Percentiles rank a stretch among this genome's conserved stretches.
These are phyloP conservation scores for Embiotoca jacksoni DNA, from an alignment of 2,113 vertebrate genomes.

Conservation along the genomic window DNA sequence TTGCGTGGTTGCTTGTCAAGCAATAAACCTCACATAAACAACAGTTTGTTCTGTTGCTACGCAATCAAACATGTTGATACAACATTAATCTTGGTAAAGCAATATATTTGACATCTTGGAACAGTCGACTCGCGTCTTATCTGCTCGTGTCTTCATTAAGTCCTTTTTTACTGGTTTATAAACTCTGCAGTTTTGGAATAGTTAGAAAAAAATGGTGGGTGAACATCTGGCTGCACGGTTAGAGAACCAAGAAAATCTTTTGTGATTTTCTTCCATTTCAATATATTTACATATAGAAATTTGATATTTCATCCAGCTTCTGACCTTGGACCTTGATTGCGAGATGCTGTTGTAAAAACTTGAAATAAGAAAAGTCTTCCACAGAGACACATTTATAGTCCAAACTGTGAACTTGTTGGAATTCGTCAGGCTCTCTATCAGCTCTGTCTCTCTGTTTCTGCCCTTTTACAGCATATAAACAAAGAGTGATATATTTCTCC, in stretches of 20 bases:
- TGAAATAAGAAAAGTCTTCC: constrained; percentile 23
- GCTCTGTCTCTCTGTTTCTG: constrained; percentile 8
- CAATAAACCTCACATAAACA: constrained; percentile 9
- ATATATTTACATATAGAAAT: constrained; percentile 45
- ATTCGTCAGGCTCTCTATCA: constrained; percentile 6
- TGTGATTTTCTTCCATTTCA: constrained; percentile 1
- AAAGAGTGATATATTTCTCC: constrained; percentile 13
- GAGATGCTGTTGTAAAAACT: constrained; percentile 51
- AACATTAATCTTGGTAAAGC: constrained; percentile 25
- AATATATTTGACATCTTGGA: constrained; percentile 36
- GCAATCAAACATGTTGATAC: constrained; percentile 10
- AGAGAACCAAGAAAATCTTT: constrained; percentile 10
- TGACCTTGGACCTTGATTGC: constrained; percentile 29
- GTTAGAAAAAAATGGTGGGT: not conserved
- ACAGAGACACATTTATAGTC: constrained; percentile 29
- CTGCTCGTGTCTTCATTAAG: constrained; percentile 10
- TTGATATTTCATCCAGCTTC: constrained; percentile 14
- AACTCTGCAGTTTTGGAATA: constrained; percentile 8
- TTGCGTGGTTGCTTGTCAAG: constrained; percentile 7
- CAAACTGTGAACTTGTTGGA: constrained; percentile 13
- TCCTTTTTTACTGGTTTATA: constrained; percentile 20
- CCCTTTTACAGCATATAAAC: constrained; percentile 9
- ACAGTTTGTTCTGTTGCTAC: constrained; percentile 17
- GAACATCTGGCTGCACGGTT: not conserved
- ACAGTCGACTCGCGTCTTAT: not conserved